phyloP scores from a whole-genome alignment of 2,797 vertebrate species.

The Liparis tanakae region DNA sequence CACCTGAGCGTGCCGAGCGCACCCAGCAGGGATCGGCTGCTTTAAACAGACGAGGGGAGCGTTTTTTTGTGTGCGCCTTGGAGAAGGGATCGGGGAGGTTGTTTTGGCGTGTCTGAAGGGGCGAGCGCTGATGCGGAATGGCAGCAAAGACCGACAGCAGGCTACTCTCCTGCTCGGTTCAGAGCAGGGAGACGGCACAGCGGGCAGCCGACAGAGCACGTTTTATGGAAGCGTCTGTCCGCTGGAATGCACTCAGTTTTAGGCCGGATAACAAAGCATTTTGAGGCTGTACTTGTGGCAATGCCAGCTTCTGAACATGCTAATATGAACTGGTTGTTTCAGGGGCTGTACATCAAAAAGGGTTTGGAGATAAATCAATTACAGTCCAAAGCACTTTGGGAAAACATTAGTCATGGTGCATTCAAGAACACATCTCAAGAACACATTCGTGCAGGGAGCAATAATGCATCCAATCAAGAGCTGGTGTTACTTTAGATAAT shows the following conservation, averaged over 20 bases:
- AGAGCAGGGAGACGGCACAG: slow-evolving; percentile 52
- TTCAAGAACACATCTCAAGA: slow-evolving; percentile 45
- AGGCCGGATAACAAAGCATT: slow-evolving; percentile 55
- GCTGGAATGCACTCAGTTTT: slow-evolving; percentile 71
- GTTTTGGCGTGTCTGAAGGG: slow-evolving; percentile 56
- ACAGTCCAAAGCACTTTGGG: slow-evolving; percentile 35
- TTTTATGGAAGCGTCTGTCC: slow-evolving; percentile 76
- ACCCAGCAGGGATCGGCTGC: slow-evolving; percentile 29
- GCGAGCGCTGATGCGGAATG: slow-evolving; percentile 64
- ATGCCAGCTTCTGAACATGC: slow-evolving; percentile 20
- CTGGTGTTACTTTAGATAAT: slow-evolving; percentile 67
- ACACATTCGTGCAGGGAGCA: slow-evolving; percentile 34
- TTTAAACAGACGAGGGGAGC: slow-evolving; percentile 44
- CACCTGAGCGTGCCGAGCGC: slow-evolving; percentile 50
- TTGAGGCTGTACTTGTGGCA: slow-evolving; percentile 49
- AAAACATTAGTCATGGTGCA: slow-evolving; percentile 59
- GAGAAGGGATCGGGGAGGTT: slow-evolving; percentile 44
- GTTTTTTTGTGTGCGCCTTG: neutral
- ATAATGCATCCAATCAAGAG: slow-evolving; percentile 49
- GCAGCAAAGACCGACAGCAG: slow-evolving; percentile 62
- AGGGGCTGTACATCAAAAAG: neutral
- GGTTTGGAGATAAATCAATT: slow-evolving; percentile 35
- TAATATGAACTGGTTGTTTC: slow-evolving; percentile 10
- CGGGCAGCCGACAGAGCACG: slow-evolving; percentile 72
- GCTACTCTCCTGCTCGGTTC: slow-evolving; percentile 49